phyloP scores from a whole-genome alignment of 2,888 invertebrate species.

The Euplagia quadripunctaria region DNA sequence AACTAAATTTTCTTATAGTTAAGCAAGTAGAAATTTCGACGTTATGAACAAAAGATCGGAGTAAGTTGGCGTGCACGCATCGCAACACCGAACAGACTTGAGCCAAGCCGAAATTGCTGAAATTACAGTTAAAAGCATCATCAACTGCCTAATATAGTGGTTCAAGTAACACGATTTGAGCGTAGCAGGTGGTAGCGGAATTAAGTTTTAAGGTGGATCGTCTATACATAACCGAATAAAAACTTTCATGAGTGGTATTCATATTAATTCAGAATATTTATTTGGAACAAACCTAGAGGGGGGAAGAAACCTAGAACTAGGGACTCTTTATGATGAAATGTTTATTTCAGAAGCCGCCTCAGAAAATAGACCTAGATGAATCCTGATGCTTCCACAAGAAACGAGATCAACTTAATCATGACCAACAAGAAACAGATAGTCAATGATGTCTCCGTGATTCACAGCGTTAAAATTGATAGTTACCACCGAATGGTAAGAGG shows the following conservation, averaged over 20 bases:
- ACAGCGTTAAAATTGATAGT: too few species aligned
- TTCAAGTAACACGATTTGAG: constrained; percentile 20
- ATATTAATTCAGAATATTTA: background rate
- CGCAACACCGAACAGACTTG: constrained; percentile 51
- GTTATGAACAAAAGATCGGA: constrained; percentile 55
- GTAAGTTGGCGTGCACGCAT: constrained; percentile 51
- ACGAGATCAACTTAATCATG: too few species aligned
- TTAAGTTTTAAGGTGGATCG: background rate
- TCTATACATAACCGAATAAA: background rate
- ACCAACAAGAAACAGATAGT: too few species aligned
- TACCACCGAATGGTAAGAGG: too few species aligned
- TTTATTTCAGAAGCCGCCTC: too few species aligned
- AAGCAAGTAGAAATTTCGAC: constrained; percentile 27
- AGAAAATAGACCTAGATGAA: too few species aligned
- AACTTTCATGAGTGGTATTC: background rate
- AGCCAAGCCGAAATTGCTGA: constrained; percentile 67
- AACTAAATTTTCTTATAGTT: constrained; percentile 29
- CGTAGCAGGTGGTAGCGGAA: background rate
- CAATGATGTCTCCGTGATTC: too few species aligned
- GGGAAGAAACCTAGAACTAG: too few species aligned
- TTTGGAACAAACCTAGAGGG: too few species aligned
- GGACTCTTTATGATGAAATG: too few species aligned
- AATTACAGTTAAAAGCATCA: constrained; percentile 73
- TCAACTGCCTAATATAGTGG: constrained; percentile 51
- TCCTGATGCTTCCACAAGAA: too few species aligned